Base-by-base conservation (phyloP, 2,797 vertebrate genomes). In the Yasuhikotakia modesta region DNA sequence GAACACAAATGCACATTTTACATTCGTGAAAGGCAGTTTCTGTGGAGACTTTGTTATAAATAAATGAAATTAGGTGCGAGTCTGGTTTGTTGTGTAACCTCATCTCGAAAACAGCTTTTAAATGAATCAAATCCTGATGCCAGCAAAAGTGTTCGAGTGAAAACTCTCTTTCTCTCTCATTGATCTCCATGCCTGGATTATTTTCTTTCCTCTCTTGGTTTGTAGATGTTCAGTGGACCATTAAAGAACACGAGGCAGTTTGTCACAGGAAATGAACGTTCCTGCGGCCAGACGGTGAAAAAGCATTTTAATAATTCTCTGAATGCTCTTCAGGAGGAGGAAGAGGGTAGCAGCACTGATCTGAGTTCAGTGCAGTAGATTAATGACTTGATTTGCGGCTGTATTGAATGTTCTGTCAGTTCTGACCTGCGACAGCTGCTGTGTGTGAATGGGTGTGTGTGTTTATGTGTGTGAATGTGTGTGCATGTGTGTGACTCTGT, bases 261-360 rank as follows among this genome's bases (percentile, higher is more conserved):
- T 32, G 4, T 73, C 46, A 24, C 14, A 0, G 17, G 30, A 61
- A 61, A 35, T 32, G 7, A 32, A 32, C 27, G 16, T 39, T 65
- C 35, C 48, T 65, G 39, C 21, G 0, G 3, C 50, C 21, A 66
- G 61, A 57, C 11, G 12, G 5, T 11, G 32, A 66, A 75, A 35
- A 66, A 75, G 50, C 50, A 55, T 75, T 66, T 66, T 27, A 66
- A 66, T 75, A 57, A 75, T 66, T 57, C 11, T 19, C 39, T 22
- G 39, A 13, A 21, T 30, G 50, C 2, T 0, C 73, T 46, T 32
- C 30, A 75, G 63, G 48, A 50, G 64, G 22, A 19, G 13, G 8
- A 16, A 64, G 50, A 64, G 58, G 3, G 52, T 52, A 53, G 10
- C 4, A 17, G 50, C 24, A 27, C 22, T 22, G 17, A 61, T 72